These are phyloP conservation scores for Teleopsis dalmanni DNA, from an alignment of 1,140 invertebrate species.

Conservation along the genomic window DNA sequence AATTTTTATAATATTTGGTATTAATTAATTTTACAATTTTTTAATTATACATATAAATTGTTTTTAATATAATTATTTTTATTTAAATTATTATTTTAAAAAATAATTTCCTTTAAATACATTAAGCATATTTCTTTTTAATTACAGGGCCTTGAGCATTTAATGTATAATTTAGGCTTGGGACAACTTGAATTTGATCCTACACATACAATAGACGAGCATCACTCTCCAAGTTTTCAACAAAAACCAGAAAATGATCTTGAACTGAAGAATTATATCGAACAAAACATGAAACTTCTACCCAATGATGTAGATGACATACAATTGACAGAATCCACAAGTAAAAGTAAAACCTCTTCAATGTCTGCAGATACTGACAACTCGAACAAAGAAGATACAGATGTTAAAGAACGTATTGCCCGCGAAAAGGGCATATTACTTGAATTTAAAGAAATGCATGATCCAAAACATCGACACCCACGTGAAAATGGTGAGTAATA, in stretches of 20 bases:
- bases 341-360: too few relatives aligned
- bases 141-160: conserved; percentile 54
- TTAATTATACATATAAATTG: too few relatives aligned
- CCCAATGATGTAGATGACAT: conserved; percentile 14
- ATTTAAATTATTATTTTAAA: too few relatives aligned
- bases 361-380: conserved; percentile 5
- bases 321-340: conserved; percentile 13
- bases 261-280: conserved; percentile 6
- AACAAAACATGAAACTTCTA: conserved; percentile 12
- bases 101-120: too few relatives aligned
- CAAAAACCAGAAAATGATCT: conserved; percentile 1
- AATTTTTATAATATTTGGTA: too few relatives aligned
- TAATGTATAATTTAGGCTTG: conserved; percentile 52
- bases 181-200: conserved; percentile 52
- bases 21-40: too few relatives aligned
- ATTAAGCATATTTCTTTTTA: too few relatives aligned
- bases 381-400: conserved; percentile 1
- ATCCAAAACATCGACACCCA: conserved; percentile 49
- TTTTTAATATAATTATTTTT: too few relatives aligned
- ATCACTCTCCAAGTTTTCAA: conserved; percentile 46
- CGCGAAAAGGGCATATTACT: not conserved
- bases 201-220: conserved; percentile 50
- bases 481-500: conserved; percentile 25
- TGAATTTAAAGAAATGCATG: conserved; percentile 51
- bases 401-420: not conserved